These are phyloP conservation scores for Notechis scutatus DNA, from an alignment of 2,113 vertebrate genomes.

Conservation along the genomic window DNA sequence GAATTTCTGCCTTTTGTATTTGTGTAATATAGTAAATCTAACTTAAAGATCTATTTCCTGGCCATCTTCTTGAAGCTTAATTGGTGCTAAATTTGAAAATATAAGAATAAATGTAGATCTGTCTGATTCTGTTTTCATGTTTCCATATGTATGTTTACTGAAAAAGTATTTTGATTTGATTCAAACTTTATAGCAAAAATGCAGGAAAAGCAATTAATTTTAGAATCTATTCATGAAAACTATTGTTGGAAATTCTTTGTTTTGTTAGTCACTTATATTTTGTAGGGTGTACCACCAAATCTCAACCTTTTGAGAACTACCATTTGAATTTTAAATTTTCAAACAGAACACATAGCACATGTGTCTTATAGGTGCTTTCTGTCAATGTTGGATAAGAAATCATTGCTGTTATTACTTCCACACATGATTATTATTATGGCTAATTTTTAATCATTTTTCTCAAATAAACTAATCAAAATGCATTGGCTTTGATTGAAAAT, in stretches of 20 bases:
- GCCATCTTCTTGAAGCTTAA: neutral
- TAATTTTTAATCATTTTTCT: neutral
- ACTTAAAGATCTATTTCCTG: neutral
- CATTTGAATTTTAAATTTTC: neutral
- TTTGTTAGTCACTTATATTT: neutral
- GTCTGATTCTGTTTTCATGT: conserved; percentile 1
- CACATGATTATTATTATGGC: neutral
- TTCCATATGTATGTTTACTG: neutral
- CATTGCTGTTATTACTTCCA: neutral
- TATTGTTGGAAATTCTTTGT: neutral
- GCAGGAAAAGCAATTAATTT: neutral
- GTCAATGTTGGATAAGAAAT: neutral
- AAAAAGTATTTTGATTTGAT: neutral
- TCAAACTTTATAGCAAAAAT: neutral
- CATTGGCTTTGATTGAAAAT: neutral
- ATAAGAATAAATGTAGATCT: neutral
- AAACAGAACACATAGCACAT: neutral
- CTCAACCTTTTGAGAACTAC: neutral
- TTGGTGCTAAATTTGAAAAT: neutral
- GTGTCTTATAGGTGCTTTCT: neutral
- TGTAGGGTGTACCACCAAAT: neutral
- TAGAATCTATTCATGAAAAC: neutral
- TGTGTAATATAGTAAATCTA: conserved; percentile 1
- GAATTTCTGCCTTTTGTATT: conserved; percentile 13
- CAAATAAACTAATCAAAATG: neutral